Evolutionary conservation across 2,888 invertebrate genomes (phyloP).

Genomic region (Hemistola chrysoprasaria): DNA sequence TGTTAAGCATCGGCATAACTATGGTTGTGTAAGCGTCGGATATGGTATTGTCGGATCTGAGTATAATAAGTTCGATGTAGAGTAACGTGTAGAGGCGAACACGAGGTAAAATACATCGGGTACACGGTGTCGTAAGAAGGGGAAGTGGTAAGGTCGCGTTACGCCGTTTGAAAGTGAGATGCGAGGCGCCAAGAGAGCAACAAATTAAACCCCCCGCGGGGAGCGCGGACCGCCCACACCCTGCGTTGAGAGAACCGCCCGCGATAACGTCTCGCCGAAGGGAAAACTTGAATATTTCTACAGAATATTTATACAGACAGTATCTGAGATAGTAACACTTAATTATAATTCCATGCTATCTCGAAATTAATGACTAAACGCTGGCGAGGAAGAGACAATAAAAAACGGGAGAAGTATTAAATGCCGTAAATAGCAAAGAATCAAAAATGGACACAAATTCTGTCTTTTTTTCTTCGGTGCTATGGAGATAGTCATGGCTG

Average conservation of each 20-base stretch:
- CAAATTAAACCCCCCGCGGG: slow-evolving; percentile 80
- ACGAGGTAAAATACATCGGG: slow-evolving; percentile 40
- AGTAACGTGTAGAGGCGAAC: slow-evolving; percentile 47
- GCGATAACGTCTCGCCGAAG: slow-evolving; percentile 75
- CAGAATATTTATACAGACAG: slow-evolving; percentile 18
- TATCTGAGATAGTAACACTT: slow-evolving; percentile 4
- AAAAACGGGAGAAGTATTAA: too few relatives aligned
- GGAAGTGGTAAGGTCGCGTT: slow-evolving; percentile 77
- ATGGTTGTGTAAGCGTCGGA: slow-evolving; percentile 1
- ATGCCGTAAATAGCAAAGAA: too few relatives aligned
- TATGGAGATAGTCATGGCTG: too few relatives aligned
- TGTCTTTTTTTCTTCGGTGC: too few relatives aligned
- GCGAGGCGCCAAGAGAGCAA: slow-evolving; percentile 81
- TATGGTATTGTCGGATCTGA: slow-evolving; percentile 16
- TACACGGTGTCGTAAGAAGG: slow-evolving; percentile 58
- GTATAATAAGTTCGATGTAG: slow-evolving; percentile 40
- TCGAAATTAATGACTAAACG: too few relatives aligned
- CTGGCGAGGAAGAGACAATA: too few relatives aligned
- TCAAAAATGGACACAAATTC: too few relatives aligned
- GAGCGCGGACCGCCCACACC: slow-evolving; percentile 59
- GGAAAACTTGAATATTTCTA: slow-evolving; percentile 72
- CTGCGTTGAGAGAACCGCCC: slow-evolving; percentile 67
- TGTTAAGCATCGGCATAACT: slow-evolving; percentile 4
- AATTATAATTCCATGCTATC: too few relatives aligned
- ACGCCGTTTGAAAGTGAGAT: slow-evolving; percentile 80